Evolutionary conservation across 2,888 invertebrate genomes (phyloP).

Genomic region (Tanytarsus gracilentus): DNA sequence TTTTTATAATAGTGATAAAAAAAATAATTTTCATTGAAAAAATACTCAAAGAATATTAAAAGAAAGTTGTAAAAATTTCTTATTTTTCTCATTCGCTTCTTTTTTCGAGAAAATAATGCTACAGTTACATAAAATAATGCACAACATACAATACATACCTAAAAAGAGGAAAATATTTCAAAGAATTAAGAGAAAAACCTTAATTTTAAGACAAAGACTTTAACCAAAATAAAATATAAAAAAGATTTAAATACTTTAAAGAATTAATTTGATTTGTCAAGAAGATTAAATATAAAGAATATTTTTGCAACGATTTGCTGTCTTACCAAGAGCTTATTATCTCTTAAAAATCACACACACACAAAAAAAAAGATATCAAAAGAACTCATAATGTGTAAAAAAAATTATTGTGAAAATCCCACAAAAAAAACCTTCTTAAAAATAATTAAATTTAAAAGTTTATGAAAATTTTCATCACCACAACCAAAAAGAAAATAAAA

Average conservation of each 20-base stretch:
- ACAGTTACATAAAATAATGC: neutral
- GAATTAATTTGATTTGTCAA: too few relatives aligned
- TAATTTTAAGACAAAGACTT: neutral
- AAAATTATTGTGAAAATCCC: neutral
- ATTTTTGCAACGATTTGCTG: constrained; percentile 18
- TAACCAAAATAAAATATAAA: constrained; percentile 1
- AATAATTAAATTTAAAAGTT: neutral
- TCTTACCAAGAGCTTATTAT: constrained; percentile 22
- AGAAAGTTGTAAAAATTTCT: neutral
- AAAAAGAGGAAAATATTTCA: neutral
- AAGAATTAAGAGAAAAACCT: neutral
- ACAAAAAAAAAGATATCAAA: neutral
- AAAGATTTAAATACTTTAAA: neutral
- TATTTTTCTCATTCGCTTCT: neutral
- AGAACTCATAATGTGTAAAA: too few relatives aligned
- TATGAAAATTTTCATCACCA: too few relatives aligned
- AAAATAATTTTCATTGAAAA: neutral
- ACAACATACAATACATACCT: neutral
- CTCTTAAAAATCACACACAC: neutral
- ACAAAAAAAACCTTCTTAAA: neutral
- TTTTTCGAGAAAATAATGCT: neutral
- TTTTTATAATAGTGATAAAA: constrained; percentile 2
- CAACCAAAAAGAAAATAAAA: too few relatives aligned
- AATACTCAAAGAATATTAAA: neutral
- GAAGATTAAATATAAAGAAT: neutral